Percentiles rank a stretch among this genome's conserved stretches.
Conservation (phyloP, 2,888 invertebrate species). For the Arctia plantaginis region DNA sequence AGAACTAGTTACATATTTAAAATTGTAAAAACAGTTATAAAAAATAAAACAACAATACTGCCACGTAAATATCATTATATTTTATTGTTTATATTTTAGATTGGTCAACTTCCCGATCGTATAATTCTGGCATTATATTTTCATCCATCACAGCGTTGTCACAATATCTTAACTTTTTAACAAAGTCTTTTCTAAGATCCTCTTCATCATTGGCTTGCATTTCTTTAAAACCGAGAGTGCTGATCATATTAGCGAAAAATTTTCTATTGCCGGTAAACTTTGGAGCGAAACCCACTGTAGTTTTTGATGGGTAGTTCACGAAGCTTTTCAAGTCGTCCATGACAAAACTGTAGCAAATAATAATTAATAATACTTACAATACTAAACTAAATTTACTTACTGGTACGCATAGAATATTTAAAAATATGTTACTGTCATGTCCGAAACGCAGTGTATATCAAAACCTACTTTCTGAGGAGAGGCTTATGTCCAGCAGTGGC, state of each 20-base stretch:
- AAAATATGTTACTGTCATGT: neutral
- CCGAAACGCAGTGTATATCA: neutral
- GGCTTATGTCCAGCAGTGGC: neutral
- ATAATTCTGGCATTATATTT: constrained; percentile 62
- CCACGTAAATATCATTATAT: neutral
- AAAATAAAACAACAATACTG: neutral
- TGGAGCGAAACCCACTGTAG: constrained; percentile 74
- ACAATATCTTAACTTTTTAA: constrained; percentile 74
- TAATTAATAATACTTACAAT: neutral
- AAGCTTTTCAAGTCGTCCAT: constrained; percentile 67
- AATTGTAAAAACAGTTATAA: neutral
- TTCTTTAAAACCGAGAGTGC: constrained; percentile 66
- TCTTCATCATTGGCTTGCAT: constrained; percentile 66
- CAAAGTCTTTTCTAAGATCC: constrained; percentile 54
- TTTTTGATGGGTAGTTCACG: constrained; percentile 70
- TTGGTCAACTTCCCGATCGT: constrained; percentile 70
- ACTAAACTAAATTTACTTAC: neutral
- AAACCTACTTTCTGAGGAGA: too few species aligned
- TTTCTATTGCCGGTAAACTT: constrained; percentile 73
- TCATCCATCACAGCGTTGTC: constrained; percentile 65
- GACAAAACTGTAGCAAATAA: constrained; percentile 60
- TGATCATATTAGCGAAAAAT: constrained; percentile 76
- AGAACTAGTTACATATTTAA: neutral
- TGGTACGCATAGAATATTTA: neutral
- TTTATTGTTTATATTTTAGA: constrained; percentile 50